Evolutionary conservation across 2,797 vertebrate genomes (phyloP).

Genomic region (Botia kubotai): DNA sequence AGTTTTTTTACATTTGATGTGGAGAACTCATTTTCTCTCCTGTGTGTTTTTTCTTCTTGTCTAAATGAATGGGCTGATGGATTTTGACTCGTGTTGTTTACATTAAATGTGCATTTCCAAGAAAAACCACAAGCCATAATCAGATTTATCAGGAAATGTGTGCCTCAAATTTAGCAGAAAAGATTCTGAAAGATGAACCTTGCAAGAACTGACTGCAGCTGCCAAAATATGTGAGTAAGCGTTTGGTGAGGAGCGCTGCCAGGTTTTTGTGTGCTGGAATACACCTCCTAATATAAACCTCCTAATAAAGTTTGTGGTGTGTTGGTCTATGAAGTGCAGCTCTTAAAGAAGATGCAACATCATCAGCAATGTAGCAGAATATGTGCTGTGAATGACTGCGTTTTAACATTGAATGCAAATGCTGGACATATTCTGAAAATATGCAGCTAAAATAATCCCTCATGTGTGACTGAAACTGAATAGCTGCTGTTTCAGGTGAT

Average conservation of each 20-base stretch:
- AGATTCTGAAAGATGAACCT: conserved; percentile 48
- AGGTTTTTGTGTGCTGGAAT: conserved; percentile 27
- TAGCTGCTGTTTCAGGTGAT: no score
- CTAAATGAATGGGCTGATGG: conserved; percentile 7
- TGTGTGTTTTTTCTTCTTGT: conserved; percentile 24
- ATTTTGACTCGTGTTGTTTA: conserved; percentile 27
- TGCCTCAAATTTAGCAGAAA: conserved; percentile 34
- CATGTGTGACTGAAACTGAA: no score
- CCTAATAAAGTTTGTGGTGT: background rate
- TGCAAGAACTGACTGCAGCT: conserved; percentile 17
- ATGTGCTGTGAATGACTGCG: background rate
- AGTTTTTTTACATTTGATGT: conserved; percentile 11
- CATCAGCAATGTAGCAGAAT: background rate
- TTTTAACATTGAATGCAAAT: background rate
- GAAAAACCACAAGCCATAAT: conserved; percentile 52
- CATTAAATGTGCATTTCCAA: conserved; percentile 49
- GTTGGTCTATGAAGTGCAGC: conserved; percentile 7
- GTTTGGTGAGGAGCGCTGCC: conserved; percentile 17
- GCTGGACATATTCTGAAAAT: background rate
- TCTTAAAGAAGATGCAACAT: conserved; percentile 11
- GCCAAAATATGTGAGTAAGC: conserved; percentile 40
- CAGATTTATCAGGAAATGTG: conserved; percentile 50
- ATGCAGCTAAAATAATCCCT: background rate
- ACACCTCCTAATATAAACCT: background rate
- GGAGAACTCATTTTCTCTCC: conserved; percentile 27